Base-by-base conservation (phyloP, 2,797 vertebrate genomes). In the Tenualosa ilisha region DNA sequence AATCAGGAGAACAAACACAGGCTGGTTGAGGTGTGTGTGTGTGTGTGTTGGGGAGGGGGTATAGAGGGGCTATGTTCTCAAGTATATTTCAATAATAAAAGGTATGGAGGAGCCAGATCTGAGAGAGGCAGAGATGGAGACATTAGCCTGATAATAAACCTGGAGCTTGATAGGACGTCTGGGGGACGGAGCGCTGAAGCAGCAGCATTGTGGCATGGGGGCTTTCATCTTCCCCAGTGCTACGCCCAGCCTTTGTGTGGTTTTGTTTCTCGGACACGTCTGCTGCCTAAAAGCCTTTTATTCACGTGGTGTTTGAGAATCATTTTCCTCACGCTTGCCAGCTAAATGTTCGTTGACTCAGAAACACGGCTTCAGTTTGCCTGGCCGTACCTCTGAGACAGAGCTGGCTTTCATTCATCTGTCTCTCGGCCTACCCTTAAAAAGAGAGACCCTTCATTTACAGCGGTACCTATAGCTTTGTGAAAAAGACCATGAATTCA, bases 81-180 rank as follows among this genome's bases (percentile, higher is more conserved):
- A 83, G 87, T 54, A 81, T 86, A 91, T 93, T 92, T 92, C 87
- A 91, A 93, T 93, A 85, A 93, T 90, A 90, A 93, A 91, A 88
- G 89, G 65, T 26, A 24, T 72, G 68, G 85, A 87, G 83, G 72
- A 63, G 79, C 61, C 6, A 87, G 88, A 90, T 91, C 88, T 88
- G 84, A 89, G 88, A 86, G 85, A 56, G 50, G 84, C 17, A 7
- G 72, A 79, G 37, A 79, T 22, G 40, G 87, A 87, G 83, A 82
- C 89, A 91, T 89, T 90, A 86, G 81, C 75, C 82, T 89, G 85
- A 89, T 90, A 90, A 92, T 92, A 83, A 89, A 86, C 82, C 24
- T 13, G 37, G 12, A 59, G 83, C 72, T 20, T 7, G 72, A 4
- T 72, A 31, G 37, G 72, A 43, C 20, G 72, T 79, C 72, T 79